phyloP scores from a whole-genome alignment of 2,888 invertebrate species.

The Mythimna ferrago region DNA sequence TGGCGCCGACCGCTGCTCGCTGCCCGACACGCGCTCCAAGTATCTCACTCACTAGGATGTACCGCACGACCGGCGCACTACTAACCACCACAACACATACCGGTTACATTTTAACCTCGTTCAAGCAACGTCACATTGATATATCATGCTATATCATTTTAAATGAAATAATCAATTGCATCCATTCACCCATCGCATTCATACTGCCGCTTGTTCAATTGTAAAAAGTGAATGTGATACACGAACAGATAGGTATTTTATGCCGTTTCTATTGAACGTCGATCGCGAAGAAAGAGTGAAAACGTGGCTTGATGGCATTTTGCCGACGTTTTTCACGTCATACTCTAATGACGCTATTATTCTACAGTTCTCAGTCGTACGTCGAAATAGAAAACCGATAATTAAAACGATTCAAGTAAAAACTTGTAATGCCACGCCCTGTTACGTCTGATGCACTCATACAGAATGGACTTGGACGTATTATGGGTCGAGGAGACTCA shows the following conservation, averaged over 20 bases:
- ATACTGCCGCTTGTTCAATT: conserved; percentile 41
- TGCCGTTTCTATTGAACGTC: conserved; percentile 72
- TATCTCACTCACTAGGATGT: conserved; percentile 35
- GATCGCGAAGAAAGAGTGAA: conserved; percentile 79
- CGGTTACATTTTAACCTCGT: conserved; percentile 34
- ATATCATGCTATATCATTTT: conserved; percentile 42
- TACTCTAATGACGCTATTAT: conserved; percentile 81
- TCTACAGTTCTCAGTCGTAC: conserved; percentile 80
- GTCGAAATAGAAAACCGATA: conserved; percentile 84
- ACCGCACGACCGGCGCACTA: conserved; percentile 21
- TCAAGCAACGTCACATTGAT: conserved; percentile 26
- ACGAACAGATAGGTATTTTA: conserved; percentile 61
- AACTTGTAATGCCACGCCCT: conserved; percentile 64
- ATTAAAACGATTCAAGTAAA: conserved; percentile 75
- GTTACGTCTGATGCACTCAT: conserved; percentile 52
- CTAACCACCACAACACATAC: conserved; percentile 8
- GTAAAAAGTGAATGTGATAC: conserved; percentile 74
- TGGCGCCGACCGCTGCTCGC: conserved; percentile 60
- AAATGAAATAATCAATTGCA: conserved; percentile 57
- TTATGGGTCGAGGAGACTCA: conserved; percentile 44
- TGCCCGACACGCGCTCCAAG: conserved; percentile 37
- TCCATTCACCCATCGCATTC: conserved; percentile 46
- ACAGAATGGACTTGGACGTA: conserved; percentile 22
- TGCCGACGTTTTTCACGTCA: conserved; percentile 73
- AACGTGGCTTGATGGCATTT: conserved; percentile 68